Evolutionary conservation across 1,140 invertebrate genomes (phyloP), one percentile per base, ranked within the genome.

Genomic region (Paraescarpia echinospica): DNA sequence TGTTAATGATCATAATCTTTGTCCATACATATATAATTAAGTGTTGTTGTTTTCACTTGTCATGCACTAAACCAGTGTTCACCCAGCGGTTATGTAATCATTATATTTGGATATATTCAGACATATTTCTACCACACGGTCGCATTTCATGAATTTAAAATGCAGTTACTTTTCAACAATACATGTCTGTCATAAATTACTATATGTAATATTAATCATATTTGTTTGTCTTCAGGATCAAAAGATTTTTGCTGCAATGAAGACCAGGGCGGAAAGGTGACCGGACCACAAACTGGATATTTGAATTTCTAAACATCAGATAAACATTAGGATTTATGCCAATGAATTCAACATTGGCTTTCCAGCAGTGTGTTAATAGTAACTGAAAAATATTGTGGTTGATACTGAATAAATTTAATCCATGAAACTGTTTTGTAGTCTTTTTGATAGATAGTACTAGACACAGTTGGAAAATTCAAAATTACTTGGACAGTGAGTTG

Each of bases 191-290:
- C 8, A 35, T 35, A 90, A 35, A 90, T 31, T 31, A 92, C 33
- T 8, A 22, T 92, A 35, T n/a, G n/a, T 92, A 27, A 22, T 41
- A 33, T 33, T 59, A 51, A 35, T 92, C 41, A 35, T 92, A 92
- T 92, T 33, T 92, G 33, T 92, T 92, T 48, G 4, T 34, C 35
- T 92, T 92, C 41, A 92, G 91, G 91, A 48, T 92, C 91, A 92
- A 1, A 51, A 35, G 14, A 31, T 90, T 18, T 90, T 34, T 33
- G 90, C 34, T 33, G 35, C 34, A 4, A 90, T 90, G 6, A 90
- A 90, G 90, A n/a, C 90, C 90, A 90, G 90, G 33, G 9, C 27
- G 0, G 59, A 77, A 77, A 4, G 59, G 4, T 77, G 59, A 77
- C 59, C 2, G 27, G 22, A 4, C 8, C 59, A 22, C 59, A 77